Evolutionary conservation across 53 echinoderm and acorn worm genomes (phyloP).

Genomic region (Stichopus horrens): DNA sequence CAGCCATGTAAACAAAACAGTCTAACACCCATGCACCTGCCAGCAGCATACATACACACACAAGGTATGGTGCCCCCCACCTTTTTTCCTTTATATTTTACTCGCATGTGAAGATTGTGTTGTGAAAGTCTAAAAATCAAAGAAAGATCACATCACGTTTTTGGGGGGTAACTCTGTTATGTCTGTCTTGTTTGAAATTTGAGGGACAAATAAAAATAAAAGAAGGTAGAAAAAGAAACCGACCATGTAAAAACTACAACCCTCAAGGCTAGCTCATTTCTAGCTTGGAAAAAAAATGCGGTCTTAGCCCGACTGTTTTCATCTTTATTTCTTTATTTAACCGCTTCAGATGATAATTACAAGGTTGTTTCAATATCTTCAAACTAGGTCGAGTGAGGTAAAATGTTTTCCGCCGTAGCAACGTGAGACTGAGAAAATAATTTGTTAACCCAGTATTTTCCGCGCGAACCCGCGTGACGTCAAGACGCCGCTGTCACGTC

Average conservation of each 20-base stretch:
- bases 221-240: too few relatives aligned
- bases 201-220: neutral
- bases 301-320: neutral
- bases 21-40: too few relatives aligned
- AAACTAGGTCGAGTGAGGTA: conserved; percentile 33
- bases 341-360: conserved; percentile 32
- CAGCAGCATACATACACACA: too few relatives aligned
- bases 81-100: too few relatives aligned
- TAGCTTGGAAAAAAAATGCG: neutral
- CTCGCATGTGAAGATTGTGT: neutral
- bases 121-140: neutral
- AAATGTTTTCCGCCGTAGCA: neutral
- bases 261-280: conserved; percentile 33
- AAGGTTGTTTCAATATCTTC: conserved; percentile 31
- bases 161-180: neutral
- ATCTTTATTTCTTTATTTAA: neutral
- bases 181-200: neutral
- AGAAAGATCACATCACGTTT: neutral
- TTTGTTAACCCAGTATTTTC: neutral
- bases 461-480: neutral
- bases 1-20: too few relatives aligned
- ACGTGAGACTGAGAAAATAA: neutral
- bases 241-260: neutral
- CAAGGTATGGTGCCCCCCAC: too few relatives aligned
- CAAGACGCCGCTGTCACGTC: neutral